phyloP scores from a whole-genome alignment of 2,888 invertebrate genomes.

The Sylvicola cinctus region DNA sequence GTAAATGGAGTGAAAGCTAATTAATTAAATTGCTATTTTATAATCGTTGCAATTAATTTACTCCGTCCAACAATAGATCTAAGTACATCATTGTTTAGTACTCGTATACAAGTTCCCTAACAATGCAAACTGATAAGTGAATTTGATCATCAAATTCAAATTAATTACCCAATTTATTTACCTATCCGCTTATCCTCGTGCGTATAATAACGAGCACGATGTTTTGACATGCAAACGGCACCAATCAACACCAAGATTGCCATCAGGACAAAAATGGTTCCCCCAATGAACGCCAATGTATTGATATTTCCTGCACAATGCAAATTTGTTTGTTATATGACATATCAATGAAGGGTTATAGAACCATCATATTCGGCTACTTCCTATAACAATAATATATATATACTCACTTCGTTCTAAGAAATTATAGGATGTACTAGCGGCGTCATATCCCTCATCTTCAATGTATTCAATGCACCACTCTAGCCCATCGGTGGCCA shows the following conservation, averaged over 20 bases:
- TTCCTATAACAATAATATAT: too few relatives aligned
- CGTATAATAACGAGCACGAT: conserved; percentile 57
- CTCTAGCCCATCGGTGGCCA: conserved; percentile 21
- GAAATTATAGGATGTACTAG: conserved; percentile 29
- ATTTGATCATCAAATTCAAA: too few relatives aligned
- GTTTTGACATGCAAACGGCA: conserved; percentile 37
- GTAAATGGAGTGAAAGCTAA: too few relatives aligned
- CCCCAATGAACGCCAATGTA: conserved; percentile 24
- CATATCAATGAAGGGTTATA: too few relatives aligned
- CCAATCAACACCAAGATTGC: conserved; percentile 34
- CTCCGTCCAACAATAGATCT: too few relatives aligned
- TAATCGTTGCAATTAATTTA: too few relatives aligned
- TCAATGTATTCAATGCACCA: conserved; percentile 24
- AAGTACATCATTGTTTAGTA: too few relatives aligned
- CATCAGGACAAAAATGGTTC: conserved; percentile 23
- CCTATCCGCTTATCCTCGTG: conserved; percentile 43
- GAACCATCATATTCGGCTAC: too few relatives aligned
- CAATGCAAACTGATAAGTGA: too few relatives aligned
- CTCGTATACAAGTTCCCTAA: too few relatives aligned
- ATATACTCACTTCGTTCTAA: conserved; percentile 29
- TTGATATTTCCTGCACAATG: conserved; percentile 10
- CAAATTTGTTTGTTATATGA: too few relatives aligned
- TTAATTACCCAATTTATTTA: conserved; percentile 3
- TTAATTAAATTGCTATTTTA: too few relatives aligned
- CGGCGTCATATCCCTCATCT: conserved; percentile 29